phyloP scores from a whole-genome alignment of 2,888 invertebrate species.

The Sicus ferrugineus region DNA sequence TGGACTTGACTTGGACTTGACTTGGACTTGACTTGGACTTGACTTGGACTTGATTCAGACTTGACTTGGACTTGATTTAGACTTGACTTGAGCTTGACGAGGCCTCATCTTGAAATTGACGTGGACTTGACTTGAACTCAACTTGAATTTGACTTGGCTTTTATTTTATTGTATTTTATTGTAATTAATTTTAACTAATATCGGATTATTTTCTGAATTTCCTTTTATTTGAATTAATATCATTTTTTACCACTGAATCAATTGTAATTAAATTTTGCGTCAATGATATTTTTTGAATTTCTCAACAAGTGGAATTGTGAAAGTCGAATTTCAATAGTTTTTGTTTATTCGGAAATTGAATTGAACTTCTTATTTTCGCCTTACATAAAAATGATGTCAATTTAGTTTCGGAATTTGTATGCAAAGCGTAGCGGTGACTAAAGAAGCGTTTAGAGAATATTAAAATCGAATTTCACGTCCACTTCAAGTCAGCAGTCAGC shows the following conservation, averaged over 20 bases:
- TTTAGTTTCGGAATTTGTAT: slow-evolving; percentile 22
- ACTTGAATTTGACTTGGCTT: too few relatives aligned
- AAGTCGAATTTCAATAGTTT: background rate
- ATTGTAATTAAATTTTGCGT: background rate
- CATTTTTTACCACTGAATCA: background rate
- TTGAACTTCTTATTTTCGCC: background rate
- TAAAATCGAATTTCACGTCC: background rate
- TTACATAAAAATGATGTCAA: slow-evolving; percentile 23
- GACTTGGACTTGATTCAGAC: too few relatives aligned
- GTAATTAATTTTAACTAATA: background rate
- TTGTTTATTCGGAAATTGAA: background rate
- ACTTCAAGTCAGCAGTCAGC: background rate
- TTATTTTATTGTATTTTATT: background rate
- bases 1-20: too few relatives aligned
- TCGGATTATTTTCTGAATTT: background rate
- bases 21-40: too few relatives aligned
- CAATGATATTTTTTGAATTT: background rate
- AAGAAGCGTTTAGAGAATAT: slow-evolving; percentile 14
- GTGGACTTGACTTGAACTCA: too few relatives aligned
- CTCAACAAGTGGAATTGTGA: background rate
- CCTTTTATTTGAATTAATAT: background rate
- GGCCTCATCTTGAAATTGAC: too few relatives aligned
- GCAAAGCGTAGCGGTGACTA: background rate
- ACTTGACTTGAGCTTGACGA: too few relatives aligned
- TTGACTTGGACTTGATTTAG: too few relatives aligned